Percentiles rank a stretch among this genome's conserved stretches.
phyloP scores from a whole-genome alignment of 2,888 invertebrate genomes.

The Trissoscelio sp. region DNA sequence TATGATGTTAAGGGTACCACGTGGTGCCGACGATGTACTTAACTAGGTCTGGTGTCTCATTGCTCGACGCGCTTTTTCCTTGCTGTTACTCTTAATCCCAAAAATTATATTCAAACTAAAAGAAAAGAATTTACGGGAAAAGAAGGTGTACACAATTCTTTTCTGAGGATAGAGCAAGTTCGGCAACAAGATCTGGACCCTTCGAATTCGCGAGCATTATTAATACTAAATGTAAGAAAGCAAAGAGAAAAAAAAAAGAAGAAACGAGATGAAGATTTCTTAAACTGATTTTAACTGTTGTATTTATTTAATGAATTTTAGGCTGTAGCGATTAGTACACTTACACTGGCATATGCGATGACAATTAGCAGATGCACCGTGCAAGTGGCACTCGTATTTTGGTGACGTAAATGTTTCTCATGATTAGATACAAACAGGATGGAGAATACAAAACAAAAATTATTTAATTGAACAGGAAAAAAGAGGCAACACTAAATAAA shows the following conservation, averaged over 20 bases:
- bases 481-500: background rate
- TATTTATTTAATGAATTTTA: constrained; percentile 63
- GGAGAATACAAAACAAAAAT: constrained; percentile 37
- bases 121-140: background rate
- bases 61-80: constrained; percentile 69
- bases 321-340: constrained; percentile 69
- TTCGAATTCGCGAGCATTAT: constrained; percentile 27
- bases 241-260: background rate
- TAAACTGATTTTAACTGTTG: constrained; percentile 39
- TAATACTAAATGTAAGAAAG: constrained; percentile 12
- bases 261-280: constrained; percentile 11
- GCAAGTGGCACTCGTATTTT: constrained; percentile 71
- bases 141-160: background rate
- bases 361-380: constrained; percentile 65
- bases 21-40: constrained; percentile 59
- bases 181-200: constrained; percentile 63
- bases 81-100: constrained; percentile 45
- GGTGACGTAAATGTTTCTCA: constrained; percentile 69
- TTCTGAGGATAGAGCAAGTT: constrained; percentile 49
- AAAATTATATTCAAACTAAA: background rate
- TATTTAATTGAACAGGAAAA: constrained; percentile 36
- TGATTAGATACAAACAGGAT: constrained; percentile 58
- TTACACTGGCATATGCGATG: constrained; percentile 61
- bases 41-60: constrained; percentile 66
- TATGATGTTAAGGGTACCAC: constrained; percentile 40